A percentile compares a stretch with the other conserved stretches of the same genome.
Evolutionary conservation across 2,888 invertebrate species (phyloP).

Genomic region (Apantesis nais): DNA sequence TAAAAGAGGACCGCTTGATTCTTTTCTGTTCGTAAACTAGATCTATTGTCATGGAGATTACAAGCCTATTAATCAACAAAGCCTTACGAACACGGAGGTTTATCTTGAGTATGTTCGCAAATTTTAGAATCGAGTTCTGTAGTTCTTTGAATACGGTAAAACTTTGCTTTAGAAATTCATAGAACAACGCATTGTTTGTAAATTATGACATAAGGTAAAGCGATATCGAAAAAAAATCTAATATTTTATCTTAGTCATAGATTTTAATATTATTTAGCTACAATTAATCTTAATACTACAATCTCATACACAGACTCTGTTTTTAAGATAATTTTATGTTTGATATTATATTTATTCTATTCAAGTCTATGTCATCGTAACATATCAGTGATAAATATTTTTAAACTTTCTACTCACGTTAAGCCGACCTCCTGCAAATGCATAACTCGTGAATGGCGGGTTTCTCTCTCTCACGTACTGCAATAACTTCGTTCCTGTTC

Average conservation of each 20-base stretch:
- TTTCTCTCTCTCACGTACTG: slow-evolving; percentile 92
- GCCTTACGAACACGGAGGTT: slow-evolving; percentile 23
- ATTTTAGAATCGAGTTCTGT: slow-evolving; percentile 14
- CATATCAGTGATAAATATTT: not conserved
- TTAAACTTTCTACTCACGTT: slow-evolving; percentile 87
- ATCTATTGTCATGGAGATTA: slow-evolving; percentile 52
- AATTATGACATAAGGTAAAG: too few relatives aligned
- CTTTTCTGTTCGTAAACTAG: slow-evolving; percentile 44
- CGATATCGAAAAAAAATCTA: too few relatives aligned
- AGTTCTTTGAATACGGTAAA: slow-evolving; percentile 13
- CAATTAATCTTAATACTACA: too few relatives aligned
- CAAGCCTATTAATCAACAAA: slow-evolving; percentile 33
- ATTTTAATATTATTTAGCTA: not conserved
- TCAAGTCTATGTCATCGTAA: not conserved
- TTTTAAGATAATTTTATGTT: not conserved
- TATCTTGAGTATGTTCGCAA: slow-evolving; percentile 23
- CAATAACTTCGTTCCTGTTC: slow-evolving; percentile 88
- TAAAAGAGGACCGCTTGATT: slow-evolving; percentile 34
- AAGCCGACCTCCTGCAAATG: slow-evolving; percentile 88
- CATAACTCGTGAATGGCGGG: slow-evolving; percentile 89
- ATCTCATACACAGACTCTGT: not conserved
- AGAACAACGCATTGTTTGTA: not conserved
- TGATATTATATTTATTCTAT: not conserved
- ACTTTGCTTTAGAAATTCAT: slow-evolving; percentile 6
- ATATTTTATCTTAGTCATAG: not conserved